Base-by-base conservation (phyloP, 2,797 vertebrate species). In the Lepidocolaptes lacrymiger region DNA sequence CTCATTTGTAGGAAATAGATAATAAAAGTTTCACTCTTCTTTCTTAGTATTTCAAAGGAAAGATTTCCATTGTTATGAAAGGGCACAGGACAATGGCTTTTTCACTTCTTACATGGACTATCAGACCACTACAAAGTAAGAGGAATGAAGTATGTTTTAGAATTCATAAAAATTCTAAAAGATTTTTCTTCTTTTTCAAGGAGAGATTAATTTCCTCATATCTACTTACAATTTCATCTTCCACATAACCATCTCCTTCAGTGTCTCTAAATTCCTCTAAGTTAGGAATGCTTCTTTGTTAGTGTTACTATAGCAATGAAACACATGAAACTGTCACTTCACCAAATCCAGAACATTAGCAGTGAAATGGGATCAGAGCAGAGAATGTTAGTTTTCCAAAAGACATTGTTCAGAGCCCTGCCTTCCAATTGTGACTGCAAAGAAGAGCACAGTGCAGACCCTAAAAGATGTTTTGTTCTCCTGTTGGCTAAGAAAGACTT, bases 251-350 rank as follows among this genome's bases (percentile, higher is more conserved):
- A 17, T 71, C 26, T 48, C 28, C 23, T 73, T 82, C 49, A 63
- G 52, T 52, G 34, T 77, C 41, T 75, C 37, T 61, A 51, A 74
- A 77, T 63, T 74, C 28, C 37, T 72, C 84, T 48, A 62, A 32
- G 20, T 39, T 64, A 68, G 54, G 46, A 92, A 71, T 41, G n/a
- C 6, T 68, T 52, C 56, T 77, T 78, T 81, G 44, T 82, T 74
- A 74, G 37, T 75, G 88, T 93, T 91, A 72, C 88, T 89, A 64
- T 76, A 94, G 58, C 49, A 74, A 71, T 91, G 81, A 85, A 87
- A 92, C n/a, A 63, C 24, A 26, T 8, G 21, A 90, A 89, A 61
- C 80, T 77, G 66, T 73, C 80, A 59, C 52, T 75, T 91, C 61
- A 48, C 39, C 59, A 55, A 52, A 88, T 72, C 71, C 78, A 87